Evolutionary conservation across 1,140 invertebrate genomes (phyloP).

Genomic region (Steinernema khuongi): DNA sequence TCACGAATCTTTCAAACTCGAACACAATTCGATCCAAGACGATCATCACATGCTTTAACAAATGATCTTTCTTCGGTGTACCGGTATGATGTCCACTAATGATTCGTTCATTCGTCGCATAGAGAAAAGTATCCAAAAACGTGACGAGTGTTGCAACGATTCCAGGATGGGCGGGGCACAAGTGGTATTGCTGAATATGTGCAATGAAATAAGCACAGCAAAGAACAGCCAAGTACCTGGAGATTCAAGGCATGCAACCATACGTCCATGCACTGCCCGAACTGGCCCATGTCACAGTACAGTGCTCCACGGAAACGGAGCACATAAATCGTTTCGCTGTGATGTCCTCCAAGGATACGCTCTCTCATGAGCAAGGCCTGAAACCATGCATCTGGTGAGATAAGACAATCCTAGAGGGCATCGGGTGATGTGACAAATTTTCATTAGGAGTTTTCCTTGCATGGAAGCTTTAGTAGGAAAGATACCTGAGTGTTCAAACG

Average conservation of each 20-base stretch:
- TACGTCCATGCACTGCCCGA: conserved; percentile 43
- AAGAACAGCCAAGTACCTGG: conserved; percentile 21
- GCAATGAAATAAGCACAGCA: background rate
- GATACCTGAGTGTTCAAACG: background rate
- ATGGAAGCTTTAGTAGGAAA: conserved; percentile 12
- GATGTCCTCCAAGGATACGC: conserved; percentile 43
- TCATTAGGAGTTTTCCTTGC: no score
- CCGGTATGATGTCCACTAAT: background rate
- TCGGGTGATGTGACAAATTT: conserved; percentile 34
- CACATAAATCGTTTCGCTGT: conserved; percentile 49
- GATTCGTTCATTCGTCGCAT: background rate
- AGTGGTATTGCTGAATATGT: background rate
- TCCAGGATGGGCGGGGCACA: conserved; percentile 1
- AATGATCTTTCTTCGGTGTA: conserved; percentile 10
- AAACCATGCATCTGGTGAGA: conserved; percentile 18
- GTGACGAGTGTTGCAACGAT: background rate
- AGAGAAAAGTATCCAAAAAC: background rate
- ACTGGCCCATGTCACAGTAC: conserved; percentile 47
- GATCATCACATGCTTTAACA: conserved; percentile 27
- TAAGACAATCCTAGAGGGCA: background rate
- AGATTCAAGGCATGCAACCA: conserved; percentile 47
- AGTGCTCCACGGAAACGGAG: conserved; percentile 47
- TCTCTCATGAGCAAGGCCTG: conserved; percentile 48
- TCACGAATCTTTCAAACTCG: conserved; percentile 27
- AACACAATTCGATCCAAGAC: conserved; percentile 34